Evolutionary conservation across 2,797 vertebrate genomes (phyloP).

Genomic region (Dryobates pubescens): DNA sequence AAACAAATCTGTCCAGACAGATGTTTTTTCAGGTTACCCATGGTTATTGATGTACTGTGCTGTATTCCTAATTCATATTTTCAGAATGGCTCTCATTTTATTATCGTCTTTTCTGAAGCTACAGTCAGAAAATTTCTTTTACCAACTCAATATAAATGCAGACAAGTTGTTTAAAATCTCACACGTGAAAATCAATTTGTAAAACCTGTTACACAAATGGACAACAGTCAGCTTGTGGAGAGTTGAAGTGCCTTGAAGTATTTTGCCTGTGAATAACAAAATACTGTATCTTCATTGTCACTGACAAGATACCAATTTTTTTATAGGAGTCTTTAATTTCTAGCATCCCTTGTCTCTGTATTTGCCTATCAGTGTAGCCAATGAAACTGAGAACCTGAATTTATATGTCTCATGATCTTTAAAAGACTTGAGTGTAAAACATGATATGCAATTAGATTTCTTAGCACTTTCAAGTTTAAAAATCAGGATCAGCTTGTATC

Average conservation of each 20-base stretch:
- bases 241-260: not conserved
- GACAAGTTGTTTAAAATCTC: not conserved
- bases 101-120: not conserved
- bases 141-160: not conserved
- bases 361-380: not conserved
- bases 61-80: not conserved
- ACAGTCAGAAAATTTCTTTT: not conserved
- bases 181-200: not conserved
- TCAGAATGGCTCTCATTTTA: constrained; percentile 10
- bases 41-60: not conserved
- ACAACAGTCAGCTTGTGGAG: not conserved
- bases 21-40: constrained; percentile 24
- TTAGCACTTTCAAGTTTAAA: not conserved
- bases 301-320: not conserved
- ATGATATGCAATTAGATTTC: not conserved
- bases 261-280: not conserved
- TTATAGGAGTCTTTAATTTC: not conserved
- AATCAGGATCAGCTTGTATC: not conserved
- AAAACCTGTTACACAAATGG: not conserved
- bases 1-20: constrained; percentile 4
- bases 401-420: not conserved
- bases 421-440: not conserved
- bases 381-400: not conserved
- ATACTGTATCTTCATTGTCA: not conserved
- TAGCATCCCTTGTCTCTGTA: not conserved